Percentiles rank a stretch among this genome's conserved stretches.
Evolutionary conservation across 2,797 vertebrate species (phyloP).

Genomic region (Moxostoma hubbsi): DNA sequence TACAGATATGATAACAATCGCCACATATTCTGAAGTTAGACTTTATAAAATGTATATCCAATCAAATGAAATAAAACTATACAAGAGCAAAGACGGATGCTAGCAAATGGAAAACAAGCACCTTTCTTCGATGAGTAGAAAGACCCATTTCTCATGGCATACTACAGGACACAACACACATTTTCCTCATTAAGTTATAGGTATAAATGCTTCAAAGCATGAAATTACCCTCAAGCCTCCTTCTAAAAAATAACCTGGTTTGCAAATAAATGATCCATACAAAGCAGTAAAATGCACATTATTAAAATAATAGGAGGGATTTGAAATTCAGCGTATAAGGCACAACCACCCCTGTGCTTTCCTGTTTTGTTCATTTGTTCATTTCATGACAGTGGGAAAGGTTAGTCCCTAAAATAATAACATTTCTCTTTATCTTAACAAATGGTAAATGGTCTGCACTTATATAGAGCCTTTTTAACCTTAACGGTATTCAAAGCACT

Average conservation of each 20-base stretch:
- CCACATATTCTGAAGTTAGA: background rate
- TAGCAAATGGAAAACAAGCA: slow-evolving; percentile 45
- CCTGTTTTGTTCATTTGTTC: slow-evolving; percentile 56
- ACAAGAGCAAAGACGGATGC: background rate
- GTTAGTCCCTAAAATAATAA: slow-evolving; percentile 44
- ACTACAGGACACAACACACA: slow-evolving; percentile 91
- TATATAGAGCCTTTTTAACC: too few species aligned
- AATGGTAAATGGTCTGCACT: too few species aligned
- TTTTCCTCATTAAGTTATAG: slow-evolving; percentile 96
- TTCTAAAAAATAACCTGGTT: slow-evolving; percentile 94
- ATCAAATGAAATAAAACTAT: background rate
- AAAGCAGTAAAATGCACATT: slow-evolving; percentile 88
- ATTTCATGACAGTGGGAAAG: slow-evolving; percentile 30
- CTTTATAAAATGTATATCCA: background rate
- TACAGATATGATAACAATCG: background rate
- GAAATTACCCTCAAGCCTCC: slow-evolving; percentile 98
- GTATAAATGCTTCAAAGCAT: slow-evolving; percentile 98
- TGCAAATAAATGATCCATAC: slow-evolving; percentile 98
- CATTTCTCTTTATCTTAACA: background rate
- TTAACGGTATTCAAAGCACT: too few species aligned
- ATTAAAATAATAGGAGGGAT: slow-evolving; percentile 95
- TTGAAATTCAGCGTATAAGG: slow-evolving; percentile 73
- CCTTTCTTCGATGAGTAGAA: slow-evolving; percentile 31
- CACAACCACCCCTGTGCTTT: slow-evolving; percentile 68
- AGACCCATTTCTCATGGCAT: slow-evolving; percentile 53